Evolutionary conservation across 1,140 invertebrate genomes (phyloP).

Genomic region (Belonocnema kinseyi): DNA sequence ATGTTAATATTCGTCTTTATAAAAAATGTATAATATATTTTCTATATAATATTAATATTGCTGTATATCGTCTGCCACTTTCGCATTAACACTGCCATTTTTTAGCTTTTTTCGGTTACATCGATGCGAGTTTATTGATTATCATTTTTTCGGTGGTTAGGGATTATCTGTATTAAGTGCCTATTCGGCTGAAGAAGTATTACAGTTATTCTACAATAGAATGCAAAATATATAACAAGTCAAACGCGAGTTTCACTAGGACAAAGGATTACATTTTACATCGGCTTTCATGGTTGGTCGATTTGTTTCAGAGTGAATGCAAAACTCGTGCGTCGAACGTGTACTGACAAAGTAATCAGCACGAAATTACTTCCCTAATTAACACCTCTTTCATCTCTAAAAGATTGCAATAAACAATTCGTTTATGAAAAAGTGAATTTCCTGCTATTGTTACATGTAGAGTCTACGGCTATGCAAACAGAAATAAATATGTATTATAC

Average conservation of each 20-base stretch:
- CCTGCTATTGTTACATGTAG: too few relatives aligned
- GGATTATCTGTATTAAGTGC: background rate
- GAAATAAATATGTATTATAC: too few relatives aligned
- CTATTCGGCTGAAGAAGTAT: background rate
- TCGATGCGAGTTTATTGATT: background rate
- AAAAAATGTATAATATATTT: background rate
- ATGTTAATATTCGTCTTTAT: too few relatives aligned
- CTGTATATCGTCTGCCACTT: background rate
- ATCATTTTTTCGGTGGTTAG: background rate
- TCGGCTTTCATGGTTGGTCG: background rate
- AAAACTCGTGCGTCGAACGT: too few relatives aligned
- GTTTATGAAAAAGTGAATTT: too few relatives aligned
- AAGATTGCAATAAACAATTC: too few relatives aligned
- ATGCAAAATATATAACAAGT: background rate
- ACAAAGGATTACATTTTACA: constrained; percentile 3
- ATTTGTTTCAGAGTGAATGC: background rate
- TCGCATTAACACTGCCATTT: background rate
- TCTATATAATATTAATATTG: background rate
- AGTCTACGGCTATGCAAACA: too few relatives aligned
- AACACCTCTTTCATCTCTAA: too few relatives aligned
- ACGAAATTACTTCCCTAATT: too few relatives aligned
- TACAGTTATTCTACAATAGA: background rate
- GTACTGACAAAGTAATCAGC: too few relatives aligned
- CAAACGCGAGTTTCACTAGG: background rate
- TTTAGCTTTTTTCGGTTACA: background rate